Conservation (phyloP, 2,888 invertebrate genomes). For the Temnothorax unifasciatus region DNA sequence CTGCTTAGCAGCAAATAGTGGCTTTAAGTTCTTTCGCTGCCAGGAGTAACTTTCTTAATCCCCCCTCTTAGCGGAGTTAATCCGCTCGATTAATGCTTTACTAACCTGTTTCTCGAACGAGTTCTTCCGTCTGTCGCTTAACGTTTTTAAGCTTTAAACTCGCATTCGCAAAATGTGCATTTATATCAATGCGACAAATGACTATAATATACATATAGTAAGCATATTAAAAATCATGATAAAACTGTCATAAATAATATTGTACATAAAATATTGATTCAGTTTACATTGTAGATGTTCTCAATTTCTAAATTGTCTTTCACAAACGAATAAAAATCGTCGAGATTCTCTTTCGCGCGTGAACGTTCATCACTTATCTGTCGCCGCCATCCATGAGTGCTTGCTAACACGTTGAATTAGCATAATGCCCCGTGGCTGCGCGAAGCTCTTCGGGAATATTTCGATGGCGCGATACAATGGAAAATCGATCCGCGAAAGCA, state of each 20-base stretch:
- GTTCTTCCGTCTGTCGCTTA: slow-evolving; percentile 37
- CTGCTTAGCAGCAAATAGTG: slow-evolving; percentile 71
- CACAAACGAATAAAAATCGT: not conserved
- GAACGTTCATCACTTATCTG: slow-evolving; percentile 67
- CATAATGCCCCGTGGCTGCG: slow-evolving; percentile 72
- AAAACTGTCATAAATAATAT: not conserved
- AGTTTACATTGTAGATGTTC: not conserved
- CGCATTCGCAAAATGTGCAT: not conserved
- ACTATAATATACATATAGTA: not conserved
- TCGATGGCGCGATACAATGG: slow-evolving; percentile 76
- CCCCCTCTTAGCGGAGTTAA: slow-evolving; percentile 78
- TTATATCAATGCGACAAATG: no score
- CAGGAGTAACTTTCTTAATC: slow-evolving; percentile 77
- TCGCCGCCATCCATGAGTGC: slow-evolving; percentile 61
- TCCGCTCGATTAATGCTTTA: slow-evolving; percentile 79
- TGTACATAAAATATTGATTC: not conserved
- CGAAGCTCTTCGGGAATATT: slow-evolving; percentile 71
- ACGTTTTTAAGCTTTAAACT: slow-evolving; percentile 23
- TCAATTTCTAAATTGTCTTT: not conserved
- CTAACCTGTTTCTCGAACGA: slow-evolving; percentile 55
- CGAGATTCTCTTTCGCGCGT: slow-evolving; percentile 1
- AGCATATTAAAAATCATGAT: not conserved
- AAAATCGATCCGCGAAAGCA: slow-evolving; percentile 76
- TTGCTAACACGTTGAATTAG: slow-evolving; percentile 78
- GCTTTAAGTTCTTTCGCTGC: slow-evolving; percentile 66